Evolutionary conservation across 1,140 invertebrate genomes (phyloP), one percentile per base, ranked within the genome.

Genomic region (Diprion similis): DNA sequence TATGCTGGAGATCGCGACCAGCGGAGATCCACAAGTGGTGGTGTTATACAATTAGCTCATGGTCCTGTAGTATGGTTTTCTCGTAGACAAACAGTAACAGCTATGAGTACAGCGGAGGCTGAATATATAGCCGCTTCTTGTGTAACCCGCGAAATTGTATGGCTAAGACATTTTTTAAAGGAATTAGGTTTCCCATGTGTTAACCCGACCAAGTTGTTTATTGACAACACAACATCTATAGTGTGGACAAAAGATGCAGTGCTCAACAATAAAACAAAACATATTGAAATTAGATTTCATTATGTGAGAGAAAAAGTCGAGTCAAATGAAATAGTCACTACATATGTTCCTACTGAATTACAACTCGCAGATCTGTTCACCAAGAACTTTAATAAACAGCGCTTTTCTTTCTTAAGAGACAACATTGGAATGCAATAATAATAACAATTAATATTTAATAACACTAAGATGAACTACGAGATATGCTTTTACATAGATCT

Each of bases 71-170:
- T 70, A 0, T 79, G 78, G 81, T 46, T n/a, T 18, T 72, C 71
- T 13, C 74, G 75, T 37, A 80, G 78, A 66, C 80, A 82, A 51
- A 48, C 67, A 37, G 73, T 15, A 18, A 71, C 80, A n/a, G 51
- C 78, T 47, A 51, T 80, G 4, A 80, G 74, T 24, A 81, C 71
- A 10, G 71, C 77, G n/a, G 76, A 83, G 76, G 77, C 81, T 0
- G 80, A 83, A 67, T 77, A 74, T 64, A 70, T 81, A 1, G 76
- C 82, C 8, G 80, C 84, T 17, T 82, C 77, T 71, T 81, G 85
- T 70, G 83, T 73, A 68, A 76, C 82, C 19, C 84, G 81, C 75
- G 85, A 86, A 76, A 51, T 77, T 10, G 73, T 87, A 46, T 86
- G 82, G 81, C 72, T 88, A 6, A 78, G 45, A 59, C 15, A 46